These are phyloP conservation scores for Mythimna lalbum DNA, from an alignment of 2,888 invertebrate species.

Conservation along the genomic window DNA sequence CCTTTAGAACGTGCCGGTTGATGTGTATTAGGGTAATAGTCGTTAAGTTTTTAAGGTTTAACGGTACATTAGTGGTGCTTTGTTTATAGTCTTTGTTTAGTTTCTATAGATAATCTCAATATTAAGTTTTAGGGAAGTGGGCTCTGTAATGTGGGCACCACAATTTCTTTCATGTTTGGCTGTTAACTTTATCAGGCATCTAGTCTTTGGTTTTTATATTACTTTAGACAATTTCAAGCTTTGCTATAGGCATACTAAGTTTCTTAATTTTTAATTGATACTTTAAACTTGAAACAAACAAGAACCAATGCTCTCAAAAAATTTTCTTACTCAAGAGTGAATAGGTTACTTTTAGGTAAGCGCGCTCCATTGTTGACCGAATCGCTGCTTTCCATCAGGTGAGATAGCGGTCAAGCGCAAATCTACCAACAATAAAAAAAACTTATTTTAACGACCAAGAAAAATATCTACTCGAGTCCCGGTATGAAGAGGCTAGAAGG, in stretches of 20 bases:
- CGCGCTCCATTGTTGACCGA: too few species aligned
- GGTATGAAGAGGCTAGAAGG: too few species aligned
- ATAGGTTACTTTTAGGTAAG: too few species aligned
- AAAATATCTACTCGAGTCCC: neutral
- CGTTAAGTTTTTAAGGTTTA: slow-evolving; percentile 31
- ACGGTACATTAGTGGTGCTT: slow-evolving; percentile 2
- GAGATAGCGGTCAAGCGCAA: too few species aligned
- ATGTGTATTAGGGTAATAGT: slow-evolving; percentile 27
- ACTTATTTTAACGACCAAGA: neutral
- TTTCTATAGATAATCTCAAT: neutral
- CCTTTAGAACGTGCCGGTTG: slow-evolving; percentile 27
- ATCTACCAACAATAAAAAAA: too few species aligned
- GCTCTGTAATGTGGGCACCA: neutral
- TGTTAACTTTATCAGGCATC: neutral
- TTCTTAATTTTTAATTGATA: too few species aligned
- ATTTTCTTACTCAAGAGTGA: neutral
- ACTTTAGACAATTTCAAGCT: neutral
- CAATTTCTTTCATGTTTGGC: neutral
- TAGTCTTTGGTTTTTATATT: neutral
- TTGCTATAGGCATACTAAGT: too few species aligned
- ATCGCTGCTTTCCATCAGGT: too few species aligned
- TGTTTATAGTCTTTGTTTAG: neutral
- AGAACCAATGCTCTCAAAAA: neutral
- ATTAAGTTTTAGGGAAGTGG: neutral
- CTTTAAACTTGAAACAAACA: too few species aligned